These are phyloP conservation scores for Neodon shergylaensis DNA, from an alignment of 2,113 vertebrate species.

Conservation along the genomic window DNA sequence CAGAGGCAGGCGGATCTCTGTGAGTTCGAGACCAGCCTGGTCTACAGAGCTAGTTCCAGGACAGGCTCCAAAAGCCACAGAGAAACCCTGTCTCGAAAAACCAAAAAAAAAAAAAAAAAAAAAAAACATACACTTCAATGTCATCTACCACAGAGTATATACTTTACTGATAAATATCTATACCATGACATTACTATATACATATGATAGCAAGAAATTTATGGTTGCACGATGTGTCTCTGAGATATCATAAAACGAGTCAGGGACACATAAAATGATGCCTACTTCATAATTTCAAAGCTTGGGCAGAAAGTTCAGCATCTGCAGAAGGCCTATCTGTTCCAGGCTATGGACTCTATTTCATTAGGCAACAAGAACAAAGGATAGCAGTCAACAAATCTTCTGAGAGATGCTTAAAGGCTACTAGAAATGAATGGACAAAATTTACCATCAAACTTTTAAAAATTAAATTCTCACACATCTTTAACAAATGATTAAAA, in stretches of 20 bases:
- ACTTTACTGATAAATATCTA: background rate
- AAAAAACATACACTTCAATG: background rate
- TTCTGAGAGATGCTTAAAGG: background rate
- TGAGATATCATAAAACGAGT: background rate
- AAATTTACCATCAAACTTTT: background rate
- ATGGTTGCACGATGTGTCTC: background rate
- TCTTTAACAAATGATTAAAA: background rate
- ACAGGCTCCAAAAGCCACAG: too few species aligned
- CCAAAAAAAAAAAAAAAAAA: too few species aligned
- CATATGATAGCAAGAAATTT: background rate
- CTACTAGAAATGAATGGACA: background rate
- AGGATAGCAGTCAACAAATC: rapidly evolving
- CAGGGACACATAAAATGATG: background rate
- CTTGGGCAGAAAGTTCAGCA: background rate
- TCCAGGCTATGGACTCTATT: background rate
- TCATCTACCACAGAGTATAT: background rate
- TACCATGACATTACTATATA: background rate
- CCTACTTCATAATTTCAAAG: background rate
- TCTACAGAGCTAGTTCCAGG: too few species aligned
- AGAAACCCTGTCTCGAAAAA: too few species aligned
- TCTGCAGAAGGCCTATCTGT: background rate
- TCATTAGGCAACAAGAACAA: background rate
- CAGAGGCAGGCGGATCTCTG: too few species aligned
- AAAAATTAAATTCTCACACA: background rate
- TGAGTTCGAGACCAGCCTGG: too few species aligned